A percentile compares a stretch with the other conserved stretches of the same genome.
Conservation (phyloP, 23 tunicate genomes). For the Botrylloides violaceus region DNA sequence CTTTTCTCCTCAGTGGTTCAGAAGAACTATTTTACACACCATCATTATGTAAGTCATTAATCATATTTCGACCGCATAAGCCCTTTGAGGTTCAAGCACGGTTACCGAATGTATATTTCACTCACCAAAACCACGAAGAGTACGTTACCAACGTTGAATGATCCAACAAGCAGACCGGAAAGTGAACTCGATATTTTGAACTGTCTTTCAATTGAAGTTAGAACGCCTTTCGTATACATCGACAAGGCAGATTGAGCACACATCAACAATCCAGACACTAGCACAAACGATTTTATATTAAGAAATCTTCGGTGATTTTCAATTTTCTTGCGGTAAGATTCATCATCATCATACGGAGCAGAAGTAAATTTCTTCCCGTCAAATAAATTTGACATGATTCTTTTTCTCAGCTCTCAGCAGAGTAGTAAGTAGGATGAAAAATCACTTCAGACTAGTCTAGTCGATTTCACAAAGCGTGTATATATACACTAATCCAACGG, state of each 20-base stretch:
- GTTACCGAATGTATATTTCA: no score
- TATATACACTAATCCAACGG: no score
- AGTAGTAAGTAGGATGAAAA: no score
- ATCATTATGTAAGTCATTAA: no score
- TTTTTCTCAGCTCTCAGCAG: no score
- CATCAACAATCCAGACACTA: constrained; percentile 56
- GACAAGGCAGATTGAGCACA: constrained; percentile 72
- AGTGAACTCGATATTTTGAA: constrained; percentile 68
- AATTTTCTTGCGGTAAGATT: background rate
- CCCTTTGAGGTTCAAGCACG: no score
- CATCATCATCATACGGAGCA: background rate
- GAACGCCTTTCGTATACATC: constrained; percentile 73
- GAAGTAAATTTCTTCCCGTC: background rate
- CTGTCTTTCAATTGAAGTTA: constrained; percentile 73
- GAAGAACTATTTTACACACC: no score
- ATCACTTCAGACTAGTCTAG: no score
- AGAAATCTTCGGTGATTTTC: background rate
- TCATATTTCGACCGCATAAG: no score
- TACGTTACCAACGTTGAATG: constrained; percentile 88
- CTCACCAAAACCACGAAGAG: constrained; percentile 81
- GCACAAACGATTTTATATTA: constrained; percentile 44
- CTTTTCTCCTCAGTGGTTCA: no score
- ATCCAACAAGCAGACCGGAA: constrained; percentile 77
- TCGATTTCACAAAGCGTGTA: no score
- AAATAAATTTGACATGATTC: background rate